These are phyloP conservation scores for Nymphicus hollandicus DNA, from an alignment of 2,113 vertebrate genomes.

Conservation along the genomic window DNA sequence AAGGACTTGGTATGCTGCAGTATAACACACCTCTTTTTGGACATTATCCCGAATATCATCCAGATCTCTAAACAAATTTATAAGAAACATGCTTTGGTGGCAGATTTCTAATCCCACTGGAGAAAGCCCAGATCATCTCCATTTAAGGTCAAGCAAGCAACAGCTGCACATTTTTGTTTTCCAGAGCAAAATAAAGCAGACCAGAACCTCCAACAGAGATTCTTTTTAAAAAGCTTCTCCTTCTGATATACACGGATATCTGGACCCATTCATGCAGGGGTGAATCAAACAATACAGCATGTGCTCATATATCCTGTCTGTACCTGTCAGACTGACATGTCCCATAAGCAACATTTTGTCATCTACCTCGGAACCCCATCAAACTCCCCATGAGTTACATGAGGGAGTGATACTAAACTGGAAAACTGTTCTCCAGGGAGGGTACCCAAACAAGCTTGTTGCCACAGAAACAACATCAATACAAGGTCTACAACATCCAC, in stretches of 20 bases:
- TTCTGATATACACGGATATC: neutral
- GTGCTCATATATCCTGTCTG: neutral
- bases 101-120: slow-evolving; percentile 69
- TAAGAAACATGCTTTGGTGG: slow-evolving; percentile 42
- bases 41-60: slow-evolving; percentile 36
- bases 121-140: slow-evolving; percentile 72
- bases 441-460: neutral
- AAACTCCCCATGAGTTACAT: neutral
- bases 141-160: slow-evolving; percentile 77
- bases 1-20: neutral
- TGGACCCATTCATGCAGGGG: neutral
- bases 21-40: neutral
- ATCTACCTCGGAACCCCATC: neutral
- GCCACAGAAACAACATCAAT: neutral
- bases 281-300: neutral
- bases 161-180: slow-evolving; percentile 59
- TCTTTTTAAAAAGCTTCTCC: neutral
- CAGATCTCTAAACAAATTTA: slow-evolving; percentile 55
- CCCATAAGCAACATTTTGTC: neutral
- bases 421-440: neutral
- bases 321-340: neutral
- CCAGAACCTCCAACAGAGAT: slow-evolving; percentile 8
- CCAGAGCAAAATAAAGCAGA: slow-evolving; percentile 44
- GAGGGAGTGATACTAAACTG: neutral
- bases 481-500: neutral